Evolutionary conservation across 2,888 invertebrate species (phyloP).

Genomic region (Atherix ibis): DNA sequence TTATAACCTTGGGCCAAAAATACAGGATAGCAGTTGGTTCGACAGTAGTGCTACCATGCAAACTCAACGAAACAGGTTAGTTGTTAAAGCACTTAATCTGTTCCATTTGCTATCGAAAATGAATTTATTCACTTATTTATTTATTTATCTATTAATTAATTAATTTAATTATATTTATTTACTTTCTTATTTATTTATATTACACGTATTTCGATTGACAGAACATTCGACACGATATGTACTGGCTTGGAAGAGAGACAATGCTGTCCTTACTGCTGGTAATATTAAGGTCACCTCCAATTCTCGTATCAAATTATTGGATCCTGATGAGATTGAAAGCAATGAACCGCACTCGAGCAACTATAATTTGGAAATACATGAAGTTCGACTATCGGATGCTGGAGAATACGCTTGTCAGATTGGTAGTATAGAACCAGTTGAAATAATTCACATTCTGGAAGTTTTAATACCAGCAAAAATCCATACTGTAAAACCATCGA

Average conservation of each 20-base stretch:
- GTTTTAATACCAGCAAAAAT: conserved; percentile 41
- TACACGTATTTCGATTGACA: too few relatives aligned
- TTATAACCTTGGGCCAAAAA: conserved; percentile 33
- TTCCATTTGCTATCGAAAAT: too few relatives aligned
- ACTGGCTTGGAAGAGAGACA: conserved; percentile 37
- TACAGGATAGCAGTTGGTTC: conserved; percentile 34
- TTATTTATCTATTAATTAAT: too few relatives aligned
- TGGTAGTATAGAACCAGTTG: conserved; percentile 33
- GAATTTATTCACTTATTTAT: too few relatives aligned
- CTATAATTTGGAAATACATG: conserved; percentile 36
- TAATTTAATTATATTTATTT: too few relatives aligned
- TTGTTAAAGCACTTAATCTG: too few relatives aligned
- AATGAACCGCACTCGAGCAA: conserved; percentile 22
- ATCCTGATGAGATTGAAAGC: conserved; percentile 19
- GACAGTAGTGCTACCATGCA: conserved; percentile 36
- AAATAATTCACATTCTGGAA: conserved; percentile 37
- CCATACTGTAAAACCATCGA: conserved; percentile 36
- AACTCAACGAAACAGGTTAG: conserved; percentile 36
- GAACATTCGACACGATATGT: conserved; percentile 23
- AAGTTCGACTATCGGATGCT: conserved; percentile 35
- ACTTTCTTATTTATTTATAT: too few relatives aligned
- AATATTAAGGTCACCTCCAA: conserved; percentile 37
- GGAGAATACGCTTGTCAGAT: conserved; percentile 41
- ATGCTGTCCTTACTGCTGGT: conserved; percentile 37
- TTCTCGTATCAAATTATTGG: conserved; percentile 33